Evolutionary conservation across 2,888 invertebrate genomes (phyloP).

Genomic region (Ormia ochracea): DNA sequence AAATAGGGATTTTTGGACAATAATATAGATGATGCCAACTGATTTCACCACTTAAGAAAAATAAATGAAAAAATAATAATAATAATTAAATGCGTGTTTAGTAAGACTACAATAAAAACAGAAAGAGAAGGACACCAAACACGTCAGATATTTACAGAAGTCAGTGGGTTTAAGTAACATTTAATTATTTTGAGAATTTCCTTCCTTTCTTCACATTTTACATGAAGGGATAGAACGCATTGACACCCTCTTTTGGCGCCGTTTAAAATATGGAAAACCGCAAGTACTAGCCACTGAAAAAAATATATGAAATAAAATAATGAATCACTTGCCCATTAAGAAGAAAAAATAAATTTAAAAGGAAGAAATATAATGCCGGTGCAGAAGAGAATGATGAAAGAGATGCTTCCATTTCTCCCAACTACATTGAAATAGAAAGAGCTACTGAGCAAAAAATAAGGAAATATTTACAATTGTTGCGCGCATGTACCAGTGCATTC

Average conservation of each 20-base stretch:
- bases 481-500: too few species aligned
- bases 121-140: conserved; percentile 13
- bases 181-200: conserved; percentile 7
- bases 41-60: conserved; percentile 4
- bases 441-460: neutral
- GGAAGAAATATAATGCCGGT: neutral
- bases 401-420: conserved; percentile 4
- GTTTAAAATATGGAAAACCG: neutral
- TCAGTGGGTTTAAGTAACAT: conserved; percentile 24
- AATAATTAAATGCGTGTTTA: conserved; percentile 7
- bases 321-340: conserved; percentile 28
- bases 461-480: neutral
- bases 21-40: neutral
- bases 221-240: neutral
- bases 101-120: neutral
- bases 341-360: neutral
- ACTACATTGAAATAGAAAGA: neutral
- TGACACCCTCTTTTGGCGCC: neutral
- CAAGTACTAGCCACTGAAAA: conserved; percentile 26
- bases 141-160: conserved; percentile 1
- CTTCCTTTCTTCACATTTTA: neutral
- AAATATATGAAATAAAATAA: conserved; percentile 21
- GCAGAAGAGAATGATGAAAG: neutral
- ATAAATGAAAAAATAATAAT: conserved; percentile 18
- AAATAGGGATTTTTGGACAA: conserved; percentile 20